A percentile compares a stretch with the other conserved stretches of the same genome.
Evolutionary conservation across 2,113 vertebrate genomes (phyloP).

Genomic region (Nymphicus hollandicus): DNA sequence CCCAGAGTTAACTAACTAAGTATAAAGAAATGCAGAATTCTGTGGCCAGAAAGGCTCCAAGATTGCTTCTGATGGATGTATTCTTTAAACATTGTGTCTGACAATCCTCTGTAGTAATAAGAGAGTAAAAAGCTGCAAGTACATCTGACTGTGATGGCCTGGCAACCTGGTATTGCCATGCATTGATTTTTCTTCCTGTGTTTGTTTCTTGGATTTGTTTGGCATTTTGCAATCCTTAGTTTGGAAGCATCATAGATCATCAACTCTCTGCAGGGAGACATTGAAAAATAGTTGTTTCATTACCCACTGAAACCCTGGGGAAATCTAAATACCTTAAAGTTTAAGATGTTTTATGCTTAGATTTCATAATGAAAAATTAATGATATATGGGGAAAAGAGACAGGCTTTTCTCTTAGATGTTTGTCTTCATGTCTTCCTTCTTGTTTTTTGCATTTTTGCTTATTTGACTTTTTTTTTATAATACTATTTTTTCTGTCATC

Average conservation of each 20-base stretch:
- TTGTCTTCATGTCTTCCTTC: conserved; percentile 34
- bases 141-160: not conserved
- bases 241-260: conserved; percentile 45
- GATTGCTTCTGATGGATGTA: not conserved
- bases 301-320: conserved; percentile 54
- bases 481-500: not conserved
- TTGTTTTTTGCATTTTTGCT: conserved; percentile 24
- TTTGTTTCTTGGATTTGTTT: not conserved
- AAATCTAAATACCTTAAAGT: conserved; percentile 66
- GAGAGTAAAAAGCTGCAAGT: not conserved
- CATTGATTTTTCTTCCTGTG: not conserved
- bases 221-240: not conserved
- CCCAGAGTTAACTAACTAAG: not conserved
- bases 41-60: not conserved
- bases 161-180: not conserved
- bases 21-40: not conserved
- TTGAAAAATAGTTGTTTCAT: conserved; percentile 57
- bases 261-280: conserved; percentile 11
- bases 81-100: not conserved
- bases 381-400: conserved; percentile 48
- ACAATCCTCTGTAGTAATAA: not conserved
- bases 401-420: conserved; percentile 45
- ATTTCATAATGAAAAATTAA: conserved; percentile 65
- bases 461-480: not conserved
- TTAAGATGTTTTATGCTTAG: conserved; percentile 61